Evolutionary conservation across 2,797 vertebrate species (phyloP).

Genomic region (Halcyon smyrnensis): DNA sequence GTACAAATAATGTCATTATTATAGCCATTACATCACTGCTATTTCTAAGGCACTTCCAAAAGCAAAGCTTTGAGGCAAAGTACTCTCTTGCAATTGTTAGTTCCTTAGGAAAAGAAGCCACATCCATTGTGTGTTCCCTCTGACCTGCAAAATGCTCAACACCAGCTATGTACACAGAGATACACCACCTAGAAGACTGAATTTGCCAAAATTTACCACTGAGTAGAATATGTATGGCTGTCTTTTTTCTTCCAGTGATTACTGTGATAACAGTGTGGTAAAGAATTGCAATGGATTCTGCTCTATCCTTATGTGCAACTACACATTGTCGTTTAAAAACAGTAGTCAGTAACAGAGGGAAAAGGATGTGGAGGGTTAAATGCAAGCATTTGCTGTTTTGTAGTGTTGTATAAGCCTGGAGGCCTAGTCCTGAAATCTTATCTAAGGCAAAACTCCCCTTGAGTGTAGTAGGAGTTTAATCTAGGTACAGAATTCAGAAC

Average conservation of each 20-base stretch:
- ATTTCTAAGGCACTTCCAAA: slow-evolving; percentile 51
- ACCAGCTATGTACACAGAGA: neutral
- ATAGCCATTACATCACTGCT: slow-evolving; percentile 25
- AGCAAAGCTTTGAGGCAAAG: slow-evolving; percentile 65
- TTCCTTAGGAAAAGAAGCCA: slow-evolving; percentile 66
- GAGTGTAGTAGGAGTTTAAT: slow-evolving; percentile 44
- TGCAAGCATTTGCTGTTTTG: slow-evolving; percentile 26
- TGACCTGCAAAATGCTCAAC: slow-evolving; percentile 2
- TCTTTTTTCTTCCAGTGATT: neutral
- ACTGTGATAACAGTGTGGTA: neutral
- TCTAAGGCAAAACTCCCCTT: slow-evolving; percentile 49
- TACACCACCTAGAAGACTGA: neutral
- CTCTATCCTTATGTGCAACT: slow-evolving; percentile 3
- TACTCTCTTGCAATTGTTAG: slow-evolving; percentile 53
- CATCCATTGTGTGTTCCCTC: slow-evolving; percentile 42
- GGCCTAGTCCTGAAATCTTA: slow-evolving; percentile 71
- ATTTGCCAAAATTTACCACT: slow-evolving; percentile 34
- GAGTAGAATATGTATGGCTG: neutral
- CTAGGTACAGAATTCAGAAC: slow-evolving; percentile 67
- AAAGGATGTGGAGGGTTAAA: slow-evolving; percentile 48
- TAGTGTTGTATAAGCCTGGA: slow-evolving; percentile 2
- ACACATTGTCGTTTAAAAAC: neutral
- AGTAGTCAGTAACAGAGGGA: neutral
- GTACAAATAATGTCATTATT: slow-evolving; percentile 36
- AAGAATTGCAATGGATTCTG: slow-evolving; percentile 34